A percentile compares a stretch with the other conserved stretches of the same genome.
phyloP scores from a whole-genome alignment of 2,113 vertebrate species.

The Charadrius vociferus region DNA sequence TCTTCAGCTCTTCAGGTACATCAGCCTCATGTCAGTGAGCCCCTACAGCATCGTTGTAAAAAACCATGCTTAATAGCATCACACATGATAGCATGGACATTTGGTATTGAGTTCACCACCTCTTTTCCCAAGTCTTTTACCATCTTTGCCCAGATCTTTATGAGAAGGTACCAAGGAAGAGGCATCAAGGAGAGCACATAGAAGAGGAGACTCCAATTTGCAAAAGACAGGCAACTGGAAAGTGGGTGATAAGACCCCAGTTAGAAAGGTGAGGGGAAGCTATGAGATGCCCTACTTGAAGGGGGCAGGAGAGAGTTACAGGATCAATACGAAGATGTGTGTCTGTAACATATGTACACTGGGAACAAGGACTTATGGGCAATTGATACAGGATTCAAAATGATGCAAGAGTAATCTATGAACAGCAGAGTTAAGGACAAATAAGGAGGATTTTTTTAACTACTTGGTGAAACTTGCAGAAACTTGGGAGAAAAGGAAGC shows the following conservation, averaged over 20 bases:
- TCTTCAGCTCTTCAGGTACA: neutral
- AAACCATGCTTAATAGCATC: neutral
- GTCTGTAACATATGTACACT: rapidly evolving
- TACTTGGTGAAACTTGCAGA: neutral
- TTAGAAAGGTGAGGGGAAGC: neutral
- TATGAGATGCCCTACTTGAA: neutral
- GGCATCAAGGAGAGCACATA: neutral
- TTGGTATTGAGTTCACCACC: neutral
- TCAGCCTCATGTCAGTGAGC: neutral
- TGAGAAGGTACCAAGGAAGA: neutral
- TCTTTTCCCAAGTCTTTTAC: neutral
- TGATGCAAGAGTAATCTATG: neutral
- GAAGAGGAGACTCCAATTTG: neutral
- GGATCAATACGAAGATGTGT: neutral
- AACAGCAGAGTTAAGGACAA: neutral
- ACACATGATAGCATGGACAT: neutral
- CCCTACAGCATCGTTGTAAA: neutral
- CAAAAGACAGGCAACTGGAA: neutral
- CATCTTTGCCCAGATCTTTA: neutral
- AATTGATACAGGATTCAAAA: neutral
- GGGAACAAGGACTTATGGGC: neutral
- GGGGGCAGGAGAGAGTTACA: neutral
- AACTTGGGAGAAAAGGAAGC: neutral
- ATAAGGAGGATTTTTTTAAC: neutral
- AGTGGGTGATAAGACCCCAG: neutral